phyloP scores from a whole-genome alignment of 2,113 vertebrate species.

The Sciurus niger region DNA sequence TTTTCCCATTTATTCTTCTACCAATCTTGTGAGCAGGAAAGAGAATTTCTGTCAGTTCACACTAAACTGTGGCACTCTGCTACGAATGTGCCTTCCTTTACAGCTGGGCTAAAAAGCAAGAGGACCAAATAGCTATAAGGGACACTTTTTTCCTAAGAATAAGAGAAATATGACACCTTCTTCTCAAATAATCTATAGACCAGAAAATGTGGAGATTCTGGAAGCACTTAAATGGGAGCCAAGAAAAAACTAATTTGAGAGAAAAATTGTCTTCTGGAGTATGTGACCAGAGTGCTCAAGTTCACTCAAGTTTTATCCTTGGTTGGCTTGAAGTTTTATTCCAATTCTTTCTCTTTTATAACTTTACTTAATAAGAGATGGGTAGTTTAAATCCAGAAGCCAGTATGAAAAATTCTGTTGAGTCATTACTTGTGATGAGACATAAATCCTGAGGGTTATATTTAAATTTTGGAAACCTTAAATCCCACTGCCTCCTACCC shows the following conservation, averaged over 20 bases:
- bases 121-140: background rate
- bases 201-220: constrained; percentile 62
- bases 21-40: constrained; percentile 48
- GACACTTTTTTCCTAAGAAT: background rate
- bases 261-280: constrained; percentile 51
- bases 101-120: background rate
- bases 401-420: constrained; percentile 46
- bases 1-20: constrained; percentile 67
- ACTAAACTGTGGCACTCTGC: background rate
- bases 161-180: constrained; percentile 34
- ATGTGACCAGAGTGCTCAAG: background rate
- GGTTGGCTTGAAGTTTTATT: constrained; percentile 15
- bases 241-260: constrained; percentile 60
- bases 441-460: background rate
- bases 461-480: constrained; percentile 26
- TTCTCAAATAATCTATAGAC: constrained; percentile 57
- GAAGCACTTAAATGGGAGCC: constrained; percentile 11
- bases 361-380: background rate
- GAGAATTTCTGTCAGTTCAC: constrained; percentile 32
- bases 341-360: background rate
- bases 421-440: constrained; percentile 13
- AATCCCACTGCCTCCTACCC: background rate
- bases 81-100: background rate
- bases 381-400: background rate
- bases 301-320: background rate